These are phyloP conservation scores for Sebastes oblongus DNA, from an alignment of 2,797 vertebrate genomes.

Conservation along the genomic window DNA sequence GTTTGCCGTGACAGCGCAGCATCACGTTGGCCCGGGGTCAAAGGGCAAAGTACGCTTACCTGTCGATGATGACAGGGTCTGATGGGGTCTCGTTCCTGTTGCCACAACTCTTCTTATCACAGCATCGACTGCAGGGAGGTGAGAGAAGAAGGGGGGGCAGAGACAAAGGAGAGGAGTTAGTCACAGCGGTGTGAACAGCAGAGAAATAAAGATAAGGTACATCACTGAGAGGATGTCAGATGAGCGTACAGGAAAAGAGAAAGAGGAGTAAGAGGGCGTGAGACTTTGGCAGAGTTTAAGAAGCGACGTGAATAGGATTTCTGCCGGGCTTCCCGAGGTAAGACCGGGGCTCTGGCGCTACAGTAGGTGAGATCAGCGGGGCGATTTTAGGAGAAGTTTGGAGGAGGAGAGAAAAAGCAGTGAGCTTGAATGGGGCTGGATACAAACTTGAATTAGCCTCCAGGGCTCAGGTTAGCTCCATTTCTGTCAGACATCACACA, in stretches of 20 bases:
- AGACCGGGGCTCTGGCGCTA: constrained; percentile 54
- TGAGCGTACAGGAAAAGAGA: constrained; percentile 37
- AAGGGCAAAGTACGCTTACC: constrained; percentile 86
- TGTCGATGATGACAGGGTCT: constrained; percentile 99
- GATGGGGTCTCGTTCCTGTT: constrained; percentile 99
- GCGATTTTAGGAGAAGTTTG: constrained; percentile 55
- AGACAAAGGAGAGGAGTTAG: constrained; percentile 44
- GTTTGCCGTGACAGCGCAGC: constrained; percentile 8
- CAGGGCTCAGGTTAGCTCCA: constrained; percentile 79
- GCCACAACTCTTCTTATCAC: constrained; percentile 99
- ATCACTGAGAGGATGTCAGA: constrained; percentile 44
- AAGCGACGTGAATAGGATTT: constrained; percentile 51
- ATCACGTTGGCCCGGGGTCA: constrained; percentile 5
- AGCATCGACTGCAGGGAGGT: constrained; percentile 86
- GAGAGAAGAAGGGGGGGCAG: neutral
- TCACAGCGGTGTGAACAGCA: constrained; percentile 46
- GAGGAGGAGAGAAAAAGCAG: constrained; percentile 41
- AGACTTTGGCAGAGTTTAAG: constrained; percentile 61
- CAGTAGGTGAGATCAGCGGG: constrained; percentile 45
- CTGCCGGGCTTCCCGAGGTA: constrained; percentile 41
- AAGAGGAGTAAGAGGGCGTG: constrained; percentile 60
- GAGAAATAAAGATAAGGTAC: constrained; percentile 25
- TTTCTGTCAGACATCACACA: constrained; percentile 81
- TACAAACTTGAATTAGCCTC: constrained; percentile 76
- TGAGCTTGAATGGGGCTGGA: constrained; percentile 62